Evolutionary conservation across 2,888 invertebrate species (phyloP).

Genomic region (Hydroisotoma schaefferi): DNA sequence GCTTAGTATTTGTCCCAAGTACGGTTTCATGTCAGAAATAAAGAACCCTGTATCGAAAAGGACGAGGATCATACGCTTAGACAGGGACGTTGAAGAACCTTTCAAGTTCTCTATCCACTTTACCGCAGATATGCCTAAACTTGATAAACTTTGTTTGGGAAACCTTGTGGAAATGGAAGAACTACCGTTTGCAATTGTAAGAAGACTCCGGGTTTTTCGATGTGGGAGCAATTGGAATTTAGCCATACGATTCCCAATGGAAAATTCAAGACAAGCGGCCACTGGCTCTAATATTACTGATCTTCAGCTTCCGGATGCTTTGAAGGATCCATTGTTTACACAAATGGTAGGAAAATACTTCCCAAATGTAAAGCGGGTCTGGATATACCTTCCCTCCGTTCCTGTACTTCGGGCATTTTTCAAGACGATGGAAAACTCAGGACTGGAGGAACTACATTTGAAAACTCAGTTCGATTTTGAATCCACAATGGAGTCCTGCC

Average conservation of each 20-base stretch:
- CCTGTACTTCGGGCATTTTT: constrained; percentile 38
- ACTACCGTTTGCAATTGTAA: constrained; percentile 26
- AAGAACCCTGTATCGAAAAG: constrained; percentile 31
- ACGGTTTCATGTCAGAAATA: constrained; percentile 28
- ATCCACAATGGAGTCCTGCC: constrained; percentile 37
- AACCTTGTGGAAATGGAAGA: constrained; percentile 41
- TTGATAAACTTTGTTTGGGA: constrained; percentile 33
- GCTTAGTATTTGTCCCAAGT: constrained; percentile 34
- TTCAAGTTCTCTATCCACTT: constrained; percentile 25
- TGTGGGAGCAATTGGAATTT: constrained; percentile 45
- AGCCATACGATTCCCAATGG: constrained; percentile 26
- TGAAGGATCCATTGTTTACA: constrained; percentile 39
- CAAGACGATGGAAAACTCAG: constrained; percentile 30
- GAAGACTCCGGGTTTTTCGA: constrained; percentile 30
- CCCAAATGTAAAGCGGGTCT: constrained; percentile 35
- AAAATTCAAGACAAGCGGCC: constrained; percentile 13
- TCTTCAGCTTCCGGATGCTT: constrained; percentile 40
- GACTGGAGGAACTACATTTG: constrained; percentile 33
- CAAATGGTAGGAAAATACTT: constrained; percentile 30
- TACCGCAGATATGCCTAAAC: constrained; percentile 9
- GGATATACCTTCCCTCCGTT: constrained; percentile 35
- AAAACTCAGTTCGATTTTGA: constrained; percentile 47
- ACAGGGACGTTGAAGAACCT: constrained; percentile 10
- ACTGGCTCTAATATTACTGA: constrained; percentile 15
- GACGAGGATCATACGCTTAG: constrained; percentile 14